Conservation (phyloP, 2,797 vertebrate species). For the Dendrocincla fuliginosa region DNA sequence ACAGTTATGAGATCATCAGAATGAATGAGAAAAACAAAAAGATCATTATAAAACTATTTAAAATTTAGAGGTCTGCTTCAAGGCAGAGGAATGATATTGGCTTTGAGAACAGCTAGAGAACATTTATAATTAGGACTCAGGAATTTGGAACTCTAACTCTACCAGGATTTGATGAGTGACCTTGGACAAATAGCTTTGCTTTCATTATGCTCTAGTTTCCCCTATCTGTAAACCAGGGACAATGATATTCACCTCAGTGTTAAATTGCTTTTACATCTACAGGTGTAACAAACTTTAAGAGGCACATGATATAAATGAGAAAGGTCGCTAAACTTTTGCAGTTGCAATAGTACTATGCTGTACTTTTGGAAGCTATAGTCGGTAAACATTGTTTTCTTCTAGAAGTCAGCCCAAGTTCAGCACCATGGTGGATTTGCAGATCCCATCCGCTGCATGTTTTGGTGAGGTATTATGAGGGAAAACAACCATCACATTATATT, state of each 20-base stretch:
- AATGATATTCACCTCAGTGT: background rate
- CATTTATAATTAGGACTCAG: background rate
- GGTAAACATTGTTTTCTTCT: background rate
- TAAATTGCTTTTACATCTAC: background rate
- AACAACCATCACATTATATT: background rate
- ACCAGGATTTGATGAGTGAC: background rate
- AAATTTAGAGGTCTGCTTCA: background rate
- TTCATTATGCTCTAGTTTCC: background rate
- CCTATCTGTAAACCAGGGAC: background rate
- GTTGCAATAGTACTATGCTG: background rate
- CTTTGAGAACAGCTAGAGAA: background rate
- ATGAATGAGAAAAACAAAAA: background rate
- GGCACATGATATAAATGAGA: background rate
- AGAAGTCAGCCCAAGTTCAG: background rate
- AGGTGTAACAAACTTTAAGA: background rate
- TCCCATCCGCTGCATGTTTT: background rate
- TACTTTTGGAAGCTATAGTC: background rate
- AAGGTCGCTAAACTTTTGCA: background rate
- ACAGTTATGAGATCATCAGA: background rate
- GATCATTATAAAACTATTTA: background rate
- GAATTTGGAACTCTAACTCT: background rate
- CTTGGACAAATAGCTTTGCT: background rate
- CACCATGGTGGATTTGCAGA: background rate
- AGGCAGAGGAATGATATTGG: background rate
- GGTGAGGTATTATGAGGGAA: background rate